These are phyloP conservation scores for Spatula versicolor DNA, from an alignment of 2,797 vertebrate genomes.

Conservation along the genomic window DNA sequence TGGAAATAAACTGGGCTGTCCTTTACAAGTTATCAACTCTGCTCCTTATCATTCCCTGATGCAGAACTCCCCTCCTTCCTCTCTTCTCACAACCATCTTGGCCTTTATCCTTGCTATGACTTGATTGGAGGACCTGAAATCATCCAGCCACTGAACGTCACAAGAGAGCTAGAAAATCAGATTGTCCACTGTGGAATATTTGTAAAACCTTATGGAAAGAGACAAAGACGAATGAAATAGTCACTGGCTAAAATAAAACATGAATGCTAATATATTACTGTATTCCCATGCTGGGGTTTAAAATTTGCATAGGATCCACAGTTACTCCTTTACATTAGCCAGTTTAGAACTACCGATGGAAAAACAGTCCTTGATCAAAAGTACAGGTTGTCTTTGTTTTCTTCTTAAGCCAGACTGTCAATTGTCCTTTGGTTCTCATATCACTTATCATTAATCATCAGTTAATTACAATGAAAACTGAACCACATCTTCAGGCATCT, in stretches of 20 bases:
- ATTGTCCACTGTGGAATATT: background rate
- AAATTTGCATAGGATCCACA: background rate
- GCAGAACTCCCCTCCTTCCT: background rate
- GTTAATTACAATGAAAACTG: background rate
- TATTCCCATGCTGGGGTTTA: background rate
- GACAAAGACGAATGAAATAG: background rate
- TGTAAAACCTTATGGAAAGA: background rate
- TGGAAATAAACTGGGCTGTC: background rate
- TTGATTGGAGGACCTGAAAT: background rate
- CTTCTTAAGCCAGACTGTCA: background rate
- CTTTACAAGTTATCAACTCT: background rate
- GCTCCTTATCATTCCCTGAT: background rate
- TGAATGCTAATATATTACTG: background rate
- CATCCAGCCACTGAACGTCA: background rate
- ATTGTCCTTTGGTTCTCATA: background rate
- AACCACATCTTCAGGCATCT: background rate
- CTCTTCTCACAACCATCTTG: background rate
- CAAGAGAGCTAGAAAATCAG: background rate
- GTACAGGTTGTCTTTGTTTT: background rate
- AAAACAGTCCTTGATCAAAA: background rate
- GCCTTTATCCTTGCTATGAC: background rate
- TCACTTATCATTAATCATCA: background rate
- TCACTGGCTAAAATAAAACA: background rate
- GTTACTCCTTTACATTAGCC: background rate
- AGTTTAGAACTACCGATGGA: background rate